A percentile compares a stretch with the other conserved stretches of the same genome.
phyloP scores from a whole-genome alignment of 2,888 invertebrate genomes.

The Omphaloscelis lunosa region DNA sequence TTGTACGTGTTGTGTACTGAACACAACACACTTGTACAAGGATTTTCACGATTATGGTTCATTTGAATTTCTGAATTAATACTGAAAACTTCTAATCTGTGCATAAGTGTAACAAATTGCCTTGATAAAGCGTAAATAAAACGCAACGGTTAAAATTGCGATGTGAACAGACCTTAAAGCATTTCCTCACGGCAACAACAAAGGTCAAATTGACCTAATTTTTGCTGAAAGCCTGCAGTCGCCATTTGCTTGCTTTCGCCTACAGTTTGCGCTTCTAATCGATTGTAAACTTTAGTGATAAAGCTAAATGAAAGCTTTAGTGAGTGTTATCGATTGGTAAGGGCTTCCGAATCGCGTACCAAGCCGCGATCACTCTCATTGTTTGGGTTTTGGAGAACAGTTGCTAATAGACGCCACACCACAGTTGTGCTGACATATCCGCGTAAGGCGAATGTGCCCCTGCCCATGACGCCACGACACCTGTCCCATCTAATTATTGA shows the following conservation, averaged over 20 bases:
- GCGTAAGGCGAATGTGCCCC: constrained; percentile 81
- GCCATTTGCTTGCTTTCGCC: constrained; percentile 72
- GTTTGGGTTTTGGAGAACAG: constrained; percentile 86
- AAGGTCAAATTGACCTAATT: constrained; percentile 70
- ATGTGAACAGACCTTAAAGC: constrained; percentile 63
- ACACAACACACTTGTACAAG: too few relatives aligned
- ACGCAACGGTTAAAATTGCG: constrained; percentile 18
- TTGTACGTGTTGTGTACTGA: neutral
- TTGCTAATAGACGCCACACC: constrained; percentile 83
- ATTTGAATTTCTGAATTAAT: neutral
- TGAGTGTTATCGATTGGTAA: constrained; percentile 83
- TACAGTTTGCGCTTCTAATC: constrained; percentile 69
- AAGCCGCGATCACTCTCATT: constrained; percentile 89
- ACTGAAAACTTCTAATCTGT: neutral
- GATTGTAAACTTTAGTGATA: constrained; percentile 74
- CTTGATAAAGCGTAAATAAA: constrained; percentile 12
- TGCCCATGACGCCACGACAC: constrained; percentile 73
- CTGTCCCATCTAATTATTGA: constrained; percentile 55
- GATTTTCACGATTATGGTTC: too few relatives aligned
- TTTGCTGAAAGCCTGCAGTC: constrained; percentile 70
- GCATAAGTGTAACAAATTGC: neutral
- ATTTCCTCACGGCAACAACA: constrained; percentile 60
- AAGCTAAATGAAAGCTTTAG: constrained; percentile 77
- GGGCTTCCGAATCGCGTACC: constrained; percentile 84
- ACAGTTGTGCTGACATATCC: constrained; percentile 82